Conservation (phyloP, 1,140 invertebrate genomes). For the Anadara kagoshimensis region DNA sequence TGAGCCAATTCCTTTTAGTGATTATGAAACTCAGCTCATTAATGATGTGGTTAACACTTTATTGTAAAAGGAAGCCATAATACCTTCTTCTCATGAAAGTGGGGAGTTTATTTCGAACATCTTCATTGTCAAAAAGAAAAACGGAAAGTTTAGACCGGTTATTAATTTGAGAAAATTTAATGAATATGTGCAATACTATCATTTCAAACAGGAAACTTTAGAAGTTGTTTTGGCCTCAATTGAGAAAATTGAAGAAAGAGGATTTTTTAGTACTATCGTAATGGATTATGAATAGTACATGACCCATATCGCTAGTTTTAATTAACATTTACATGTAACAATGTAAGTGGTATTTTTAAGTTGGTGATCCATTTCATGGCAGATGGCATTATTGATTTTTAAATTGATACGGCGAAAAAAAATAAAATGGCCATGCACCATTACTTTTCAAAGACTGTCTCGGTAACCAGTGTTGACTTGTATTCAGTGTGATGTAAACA, state of each 20-base stretch:
- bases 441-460: too few relatives aligned
- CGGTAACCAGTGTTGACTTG: too few relatives aligned
- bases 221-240: not conserved
- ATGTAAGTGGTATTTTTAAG: too few relatives aligned
- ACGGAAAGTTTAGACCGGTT: constrained; percentile 16
- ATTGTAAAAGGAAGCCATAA: not conserved
- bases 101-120: not conserved
- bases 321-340: too few relatives aligned
- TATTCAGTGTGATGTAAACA: too few relatives aligned
- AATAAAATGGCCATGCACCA: too few relatives aligned
- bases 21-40: constrained; percentile 3
- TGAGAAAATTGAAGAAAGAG: not conserved
- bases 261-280: too few relatives aligned
- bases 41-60: not conserved
- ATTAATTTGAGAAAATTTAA: constrained; percentile 32
- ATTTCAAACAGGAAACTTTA: constrained; percentile 17
- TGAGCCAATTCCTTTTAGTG: not conserved
- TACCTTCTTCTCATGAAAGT: not conserved
- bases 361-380: too few relatives aligned
- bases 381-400: too few relatives aligned
- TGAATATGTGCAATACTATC: constrained; percentile 3
- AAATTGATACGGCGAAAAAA: too few relatives aligned
- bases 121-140: not conserved
- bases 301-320: too few relatives aligned
- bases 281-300: too few relatives aligned